These are phyloP conservation scores for Halictus quadricinctus DNA, from an alignment of 2,888 invertebrate species.

Conservation along the genomic window DNA sequence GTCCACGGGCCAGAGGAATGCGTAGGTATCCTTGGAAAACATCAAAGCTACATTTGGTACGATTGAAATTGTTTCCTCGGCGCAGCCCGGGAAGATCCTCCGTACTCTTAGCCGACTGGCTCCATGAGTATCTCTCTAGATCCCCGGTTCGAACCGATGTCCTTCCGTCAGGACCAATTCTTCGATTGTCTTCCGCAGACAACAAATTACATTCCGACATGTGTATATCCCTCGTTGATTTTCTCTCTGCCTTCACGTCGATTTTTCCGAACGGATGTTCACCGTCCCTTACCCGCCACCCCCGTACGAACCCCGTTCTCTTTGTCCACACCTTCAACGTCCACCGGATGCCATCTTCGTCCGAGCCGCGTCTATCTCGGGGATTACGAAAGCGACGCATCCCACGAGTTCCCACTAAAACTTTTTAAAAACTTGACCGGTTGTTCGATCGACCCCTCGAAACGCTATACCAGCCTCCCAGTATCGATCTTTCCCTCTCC, in stretches of 20 bases:
- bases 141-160: slow-evolving; percentile 57
- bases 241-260: slow-evolving; percentile 44
- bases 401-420: neutral
- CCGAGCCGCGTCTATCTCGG: slow-evolving; percentile 41
- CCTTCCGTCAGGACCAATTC: slow-evolving; percentile 69
- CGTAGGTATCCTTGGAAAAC: slow-evolving; percentile 76
- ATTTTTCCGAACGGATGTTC: slow-evolving; percentile 32
- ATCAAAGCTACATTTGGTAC: slow-evolving; percentile 77
- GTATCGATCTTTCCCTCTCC: no score
- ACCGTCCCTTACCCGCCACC: neutral
- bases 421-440: neutral
- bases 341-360: slow-evolving; percentile 20
- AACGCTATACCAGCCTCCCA: no score
- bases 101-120: slow-evolving; percentile 52
- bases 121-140: slow-evolving; percentile 51
- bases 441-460: no score
- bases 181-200: slow-evolving; percentile 75
- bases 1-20: slow-evolving; percentile 70
- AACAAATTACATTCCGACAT: slow-evolving; percentile 79
- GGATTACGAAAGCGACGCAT: slow-evolving; percentile 59
- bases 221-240: slow-evolving; percentile 70
- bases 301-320: neutral
- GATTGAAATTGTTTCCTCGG: slow-evolving; percentile 80
- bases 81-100: slow-evolving; percentile 55
- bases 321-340: slow-evolving; percentile 15